Percentiles rank a stretch among this genome's conserved stretches.
phyloP scores from a whole-genome alignment of 2,888 invertebrate species.

The Stomorhina lunata region DNA sequence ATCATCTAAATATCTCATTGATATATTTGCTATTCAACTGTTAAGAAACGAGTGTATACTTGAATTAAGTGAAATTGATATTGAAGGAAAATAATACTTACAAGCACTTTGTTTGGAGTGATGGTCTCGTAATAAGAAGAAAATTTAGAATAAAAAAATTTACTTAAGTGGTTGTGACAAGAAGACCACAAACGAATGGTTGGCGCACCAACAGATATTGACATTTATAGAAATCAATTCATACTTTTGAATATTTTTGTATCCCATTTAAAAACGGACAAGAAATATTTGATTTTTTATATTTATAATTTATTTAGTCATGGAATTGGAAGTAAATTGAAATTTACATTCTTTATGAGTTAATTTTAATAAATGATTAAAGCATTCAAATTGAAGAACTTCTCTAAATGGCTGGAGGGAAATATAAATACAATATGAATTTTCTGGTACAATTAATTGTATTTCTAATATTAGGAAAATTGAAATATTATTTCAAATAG shows the following conservation, averaged over 20 bases:
- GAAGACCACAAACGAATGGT: too few species aligned
- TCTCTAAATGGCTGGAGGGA: too few species aligned
- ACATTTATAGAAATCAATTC: neutral
- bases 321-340: neutral
- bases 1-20: neutral
- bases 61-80: neutral
- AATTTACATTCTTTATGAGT: neutral
- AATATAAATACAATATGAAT: too few species aligned
- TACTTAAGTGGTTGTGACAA: neutral
- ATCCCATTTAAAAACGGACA: neutral
- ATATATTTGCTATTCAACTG: neutral
- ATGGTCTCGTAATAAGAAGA: neutral
- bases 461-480: too few species aligned
- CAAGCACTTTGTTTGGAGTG: neutral
- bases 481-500: too few species aligned
- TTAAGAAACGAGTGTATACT: neutral
- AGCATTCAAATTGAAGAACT: too few species aligned
- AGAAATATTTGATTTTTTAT: neutral
- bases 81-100: neutral
- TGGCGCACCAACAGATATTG: neutral
- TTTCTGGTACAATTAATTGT: too few species aligned
- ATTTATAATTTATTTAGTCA: neutral
- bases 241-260: neutral
- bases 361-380: neutral
- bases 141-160: slow-evolving; percentile 14